Base-by-base conservation (phyloP, 2,113 vertebrate genomes). In the Poecile atricapillus region DNA sequence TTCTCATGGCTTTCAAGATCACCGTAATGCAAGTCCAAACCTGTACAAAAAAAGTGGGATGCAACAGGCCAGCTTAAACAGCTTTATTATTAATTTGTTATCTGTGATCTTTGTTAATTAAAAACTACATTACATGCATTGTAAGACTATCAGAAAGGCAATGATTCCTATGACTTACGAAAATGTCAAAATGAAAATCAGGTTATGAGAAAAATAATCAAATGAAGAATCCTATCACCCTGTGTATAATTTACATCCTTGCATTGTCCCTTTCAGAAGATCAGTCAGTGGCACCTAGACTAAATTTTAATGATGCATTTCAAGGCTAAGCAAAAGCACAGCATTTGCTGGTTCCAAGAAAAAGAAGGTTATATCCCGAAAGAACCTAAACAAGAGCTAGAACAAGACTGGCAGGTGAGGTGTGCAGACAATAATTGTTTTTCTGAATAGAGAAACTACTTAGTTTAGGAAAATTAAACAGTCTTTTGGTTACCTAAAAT, bases 51-150 rank as follows among this genome's bases (percentile, higher is more conserved):
- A 65, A 13, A 31, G 15, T 33, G 18, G 16, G 4, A 3, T 0
- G 2, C 50, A 86, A 80, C 6, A 77, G 25, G 23, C 6, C 22
- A 46, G 7, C 4, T 62, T 27, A 33, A 19, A 30, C 18, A 90
- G 7, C 4, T 62, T 74, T 58, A 33, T 43, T 87, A 59, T 1
- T 67, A 62, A 15, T 17, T 21, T 10, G 5, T 0, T 88, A 2
- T 68, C 50, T 55, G 14, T 44, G 9, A 71, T 47, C 9, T 49
- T 65, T n/a, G 19, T 47, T 21, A 75, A 43, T 78, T 62, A 4
- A 2, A 22, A 24, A 1, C 19, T 70, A 1, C 5, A 24, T n/a
- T 35, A 7, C 3, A 37, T 11, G 30, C 7, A 27, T 20, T 39
- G 8, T 47, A 31, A 76, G 16, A n/a, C 22, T 44, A 8, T 65